phyloP scores from a whole-genome alignment of 1,140 invertebrate species.

The Lasioglossum albipes region DNA sequence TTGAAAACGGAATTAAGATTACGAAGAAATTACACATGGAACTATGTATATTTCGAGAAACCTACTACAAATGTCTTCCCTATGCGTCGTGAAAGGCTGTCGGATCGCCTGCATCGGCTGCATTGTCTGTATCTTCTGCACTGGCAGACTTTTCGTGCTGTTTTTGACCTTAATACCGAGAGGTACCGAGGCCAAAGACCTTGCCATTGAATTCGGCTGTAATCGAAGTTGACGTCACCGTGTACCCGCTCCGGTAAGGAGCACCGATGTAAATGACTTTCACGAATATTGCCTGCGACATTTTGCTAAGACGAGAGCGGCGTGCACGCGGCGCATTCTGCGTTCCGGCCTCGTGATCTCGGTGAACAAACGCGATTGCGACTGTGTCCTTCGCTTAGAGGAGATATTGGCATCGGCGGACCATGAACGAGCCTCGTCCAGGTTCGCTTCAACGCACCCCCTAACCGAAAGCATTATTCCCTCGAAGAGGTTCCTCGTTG shows the following conservation, averaged over 20 bases:
- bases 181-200: constrained; percentile 59
- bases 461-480: constrained; percentile 15
- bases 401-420: constrained; percentile 25
- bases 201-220: constrained; percentile 58
- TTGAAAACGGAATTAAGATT: too few species aligned
- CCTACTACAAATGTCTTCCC: background rate
- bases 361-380: constrained; percentile 27
- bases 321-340: background rate
- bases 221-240: constrained; percentile 60
- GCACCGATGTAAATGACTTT: constrained; percentile 52
- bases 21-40: too few species aligned
- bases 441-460: constrained; percentile 11
- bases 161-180: constrained; percentile 58
- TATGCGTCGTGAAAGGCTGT: background rate
- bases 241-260: constrained; percentile 34
- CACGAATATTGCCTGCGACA: constrained; percentile 56
- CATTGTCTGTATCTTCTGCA: background rate
- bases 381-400: background rate
- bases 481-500: background rate
- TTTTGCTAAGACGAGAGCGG: constrained; percentile 2
- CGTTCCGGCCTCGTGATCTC: constrained; percentile 2
- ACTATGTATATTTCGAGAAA: background rate
- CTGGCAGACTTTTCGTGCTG: constrained; percentile 17
- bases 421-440: constrained; percentile 38
- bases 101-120: too few species aligned